These are phyloP conservation scores for Rafetus swinhoei DNA, from an alignment of 2,113 vertebrate species.

Conservation along the genomic window DNA sequence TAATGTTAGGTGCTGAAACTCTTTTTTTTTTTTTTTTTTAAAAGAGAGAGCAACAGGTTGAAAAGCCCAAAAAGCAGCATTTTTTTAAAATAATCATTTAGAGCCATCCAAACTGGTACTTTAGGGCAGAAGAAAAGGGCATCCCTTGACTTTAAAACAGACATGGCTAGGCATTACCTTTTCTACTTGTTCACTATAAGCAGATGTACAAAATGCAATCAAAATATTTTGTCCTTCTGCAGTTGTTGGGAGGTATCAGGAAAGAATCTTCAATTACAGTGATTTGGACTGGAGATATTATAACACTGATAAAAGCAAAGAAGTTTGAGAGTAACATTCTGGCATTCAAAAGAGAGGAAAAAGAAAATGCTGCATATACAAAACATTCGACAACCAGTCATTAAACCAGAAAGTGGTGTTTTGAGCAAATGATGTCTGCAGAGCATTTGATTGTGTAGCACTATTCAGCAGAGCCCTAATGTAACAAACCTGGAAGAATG, in stretches of 20 bases:
- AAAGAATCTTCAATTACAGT: slow-evolving; percentile 32
- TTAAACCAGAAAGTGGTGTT: slow-evolving; percentile 23
- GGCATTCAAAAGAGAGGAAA: not conserved
- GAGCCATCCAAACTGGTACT: slow-evolving; percentile 8
- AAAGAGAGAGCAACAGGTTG: not conserved
- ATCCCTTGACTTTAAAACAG: not conserved
- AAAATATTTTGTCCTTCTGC: slow-evolving; percentile 17
- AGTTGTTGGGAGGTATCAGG: not conserved
- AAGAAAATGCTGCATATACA: slow-evolving; percentile 1
- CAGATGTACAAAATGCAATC: not conserved
- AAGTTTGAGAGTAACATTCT: not conserved
- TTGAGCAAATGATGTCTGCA: slow-evolving; percentile 20
- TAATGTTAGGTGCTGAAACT: not conserved
- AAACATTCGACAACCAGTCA: slow-evolving; percentile 17
- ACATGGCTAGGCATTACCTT: not conserved
- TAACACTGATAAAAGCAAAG: slow-evolving; percentile 14
- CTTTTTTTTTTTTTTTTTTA: not conserved
- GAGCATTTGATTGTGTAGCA: not conserved
- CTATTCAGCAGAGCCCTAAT: not conserved
- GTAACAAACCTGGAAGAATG: slow-evolving; percentile 12
- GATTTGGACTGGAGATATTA: not conserved
- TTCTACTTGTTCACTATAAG: not conserved
- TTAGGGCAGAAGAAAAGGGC: not conserved
- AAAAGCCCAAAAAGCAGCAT: not conserved
- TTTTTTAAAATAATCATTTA: not conserved